Base-by-base conservation (phyloP, 2,113 vertebrate genomes). In the Vimba vimba region DNA sequence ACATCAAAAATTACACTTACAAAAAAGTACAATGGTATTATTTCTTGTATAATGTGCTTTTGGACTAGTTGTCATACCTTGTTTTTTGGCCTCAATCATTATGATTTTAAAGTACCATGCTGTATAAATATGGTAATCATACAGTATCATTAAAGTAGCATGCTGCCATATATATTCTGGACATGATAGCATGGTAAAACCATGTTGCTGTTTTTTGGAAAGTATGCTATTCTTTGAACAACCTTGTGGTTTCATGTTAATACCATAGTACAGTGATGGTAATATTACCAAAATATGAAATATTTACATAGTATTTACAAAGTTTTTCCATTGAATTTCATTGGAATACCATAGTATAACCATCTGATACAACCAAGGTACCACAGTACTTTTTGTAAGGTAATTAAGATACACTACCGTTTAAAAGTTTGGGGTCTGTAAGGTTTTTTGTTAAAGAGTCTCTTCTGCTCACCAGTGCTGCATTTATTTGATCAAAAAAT, bases 1-100 rank as follows among this genome's bases (percentile, higher is more conserved):
- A 68, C 15, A 68, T 25, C 73, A 76, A n/a, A 50, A 76, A 76
- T 76, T 50, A 55, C 6, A 76, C 74, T 19, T 76, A 27, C 74
- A 76, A 47, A 74, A 62, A 74, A 47, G 39, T n/a, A 59, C 47
- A 4, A 33, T 57, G 10, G 19, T 23, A 33, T 78, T 78, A 21
- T 78, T 39, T 43, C 10, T 43, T 27, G n/a, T 17, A 75, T 25
- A 0, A 13, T 47, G 6, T 8, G 43, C 2, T 47, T 25, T 69
- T 69, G 66, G 66, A 74, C 21, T 10, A 39, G 4, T 39, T 19
- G 19, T 39, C 21, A 60, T 60, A 33, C 11, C 30, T 30, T 1
- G 13, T 30, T 30, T 33, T 68, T 68, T 12, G 64, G 52, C 5
- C 27, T 68, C 1, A 15, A n/a, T 13, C 4, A 30, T 66, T 66